These are phyloP conservation scores for Nipponacmea schrenckii DNA, from an alignment of 2,888 invertebrate species.

Conservation along the genomic window DNA sequence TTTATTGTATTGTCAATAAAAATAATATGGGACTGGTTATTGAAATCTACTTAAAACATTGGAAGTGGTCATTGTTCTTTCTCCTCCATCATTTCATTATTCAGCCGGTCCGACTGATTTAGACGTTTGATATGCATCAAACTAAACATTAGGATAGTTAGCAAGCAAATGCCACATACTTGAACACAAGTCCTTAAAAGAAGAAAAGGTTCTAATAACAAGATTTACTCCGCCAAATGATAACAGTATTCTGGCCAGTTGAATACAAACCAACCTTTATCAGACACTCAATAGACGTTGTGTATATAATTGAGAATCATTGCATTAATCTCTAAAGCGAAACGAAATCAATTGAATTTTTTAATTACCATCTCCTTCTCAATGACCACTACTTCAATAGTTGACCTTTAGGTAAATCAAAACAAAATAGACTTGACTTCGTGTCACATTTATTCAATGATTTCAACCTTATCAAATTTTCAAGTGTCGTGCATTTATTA, in stretches of 20 bases:
- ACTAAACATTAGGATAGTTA: no score
- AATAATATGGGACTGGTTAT: no score
- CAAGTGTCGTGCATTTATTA: constrained; percentile 1
- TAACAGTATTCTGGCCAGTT: background rate
- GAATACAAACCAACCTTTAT: background rate
- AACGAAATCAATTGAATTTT: constrained; percentile 7
- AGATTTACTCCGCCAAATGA: constrained; percentile 4
- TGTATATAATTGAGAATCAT: constrained; percentile 4
- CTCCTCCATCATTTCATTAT: no score
- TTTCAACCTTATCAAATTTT: background rate
- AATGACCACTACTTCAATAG: background rate
- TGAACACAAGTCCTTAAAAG: background rate
- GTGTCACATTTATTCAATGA: background rate
- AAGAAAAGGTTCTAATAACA: background rate
- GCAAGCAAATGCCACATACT: constrained; percentile 2
- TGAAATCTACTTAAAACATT: no score
- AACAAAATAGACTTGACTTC: background rate
- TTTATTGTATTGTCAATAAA: no score
- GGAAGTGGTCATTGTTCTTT: no score
- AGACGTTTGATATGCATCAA: no score
- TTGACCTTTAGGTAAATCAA: background rate
- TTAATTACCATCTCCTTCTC: background rate
- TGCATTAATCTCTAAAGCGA: constrained; percentile 2
- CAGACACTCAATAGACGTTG: background rate
- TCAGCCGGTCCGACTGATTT: no score